These are phyloP conservation scores for Eurosta solidaginis DNA, from an alignment of 1,140 invertebrate genomes.

Conservation along the genomic window DNA sequence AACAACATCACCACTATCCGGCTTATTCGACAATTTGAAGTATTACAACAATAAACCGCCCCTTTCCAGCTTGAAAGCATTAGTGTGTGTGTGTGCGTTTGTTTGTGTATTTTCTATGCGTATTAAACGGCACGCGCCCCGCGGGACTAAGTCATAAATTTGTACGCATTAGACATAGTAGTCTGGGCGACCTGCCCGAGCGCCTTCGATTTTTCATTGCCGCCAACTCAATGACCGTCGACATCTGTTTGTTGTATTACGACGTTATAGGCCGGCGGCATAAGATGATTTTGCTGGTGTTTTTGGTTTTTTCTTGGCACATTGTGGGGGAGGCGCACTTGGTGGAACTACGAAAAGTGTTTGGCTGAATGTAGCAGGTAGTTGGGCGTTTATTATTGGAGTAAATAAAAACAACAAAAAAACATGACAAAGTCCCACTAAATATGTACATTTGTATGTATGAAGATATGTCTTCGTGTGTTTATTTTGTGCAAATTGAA, in stretches of 20 bases:
- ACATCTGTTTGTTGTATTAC: constrained; percentile 18
- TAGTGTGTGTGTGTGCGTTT: background rate
- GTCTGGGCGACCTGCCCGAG: constrained; percentile 33
- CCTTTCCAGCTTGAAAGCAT: constrained; percentile 10
- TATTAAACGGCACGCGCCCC: background rate
- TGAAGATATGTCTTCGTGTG: no score
- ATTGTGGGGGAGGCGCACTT: background rate
- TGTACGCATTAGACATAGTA: constrained; percentile 59
- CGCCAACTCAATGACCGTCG: background rate
- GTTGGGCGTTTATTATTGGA: background rate
- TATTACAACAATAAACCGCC: constrained; percentile 28
- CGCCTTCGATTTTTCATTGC: background rate
- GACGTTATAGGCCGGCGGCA: no score
- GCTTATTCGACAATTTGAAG: background rate
- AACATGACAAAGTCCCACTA: constrained; percentile 8
- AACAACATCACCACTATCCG: background rate
- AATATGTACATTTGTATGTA: background rate
- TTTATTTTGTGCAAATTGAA: background rate
- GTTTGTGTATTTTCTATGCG: no score
- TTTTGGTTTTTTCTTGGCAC: background rate
- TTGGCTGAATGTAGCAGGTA: background rate
- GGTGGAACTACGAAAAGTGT: background rate
- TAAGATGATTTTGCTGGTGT: background rate
- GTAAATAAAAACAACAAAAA: no score
- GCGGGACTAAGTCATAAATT: constrained; percentile 56